phyloP scores from a whole-genome alignment of 2,113 vertebrate species.

The Theristicus caerulescens region DNA sequence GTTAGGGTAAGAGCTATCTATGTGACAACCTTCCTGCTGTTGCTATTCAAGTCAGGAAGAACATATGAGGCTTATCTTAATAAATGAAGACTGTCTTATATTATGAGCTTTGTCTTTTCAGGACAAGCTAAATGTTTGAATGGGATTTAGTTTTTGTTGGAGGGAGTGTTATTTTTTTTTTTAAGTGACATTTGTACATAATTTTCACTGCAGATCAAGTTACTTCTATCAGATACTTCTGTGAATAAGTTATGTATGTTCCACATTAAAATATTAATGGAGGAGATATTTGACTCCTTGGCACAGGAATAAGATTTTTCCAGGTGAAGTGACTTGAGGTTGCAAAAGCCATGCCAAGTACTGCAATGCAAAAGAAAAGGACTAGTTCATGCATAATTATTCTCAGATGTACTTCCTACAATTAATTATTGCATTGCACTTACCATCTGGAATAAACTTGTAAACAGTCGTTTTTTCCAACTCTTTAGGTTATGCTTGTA shows the following conservation, averaged over 20 bases:
- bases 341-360: not conserved
- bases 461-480: not conserved
- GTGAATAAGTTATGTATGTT: not conserved
- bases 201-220: not conserved
- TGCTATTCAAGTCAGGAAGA: not conserved
- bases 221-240: not conserved
- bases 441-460: not conserved
- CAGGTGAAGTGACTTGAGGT: conserved; percentile 16
- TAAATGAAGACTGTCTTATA: not conserved
- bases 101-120: not conserved
- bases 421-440: not conserved
- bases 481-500: not conserved
- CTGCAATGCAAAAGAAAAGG: not conserved
- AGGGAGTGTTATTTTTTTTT: not conserved
- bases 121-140: not conserved
- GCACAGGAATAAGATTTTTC: not conserved
- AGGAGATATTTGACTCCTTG: not conserved
- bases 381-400: not conserved
- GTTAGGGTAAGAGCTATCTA: not conserved
- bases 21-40: not conserved
- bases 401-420: not conserved
- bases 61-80: not conserved
- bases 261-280: conserved; percentile 13
- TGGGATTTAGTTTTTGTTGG: not conserved
- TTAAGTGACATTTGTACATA: not conserved